Conservation (phyloP, 2,797 vertebrate genomes). For the Falco peregrinus region DNA sequence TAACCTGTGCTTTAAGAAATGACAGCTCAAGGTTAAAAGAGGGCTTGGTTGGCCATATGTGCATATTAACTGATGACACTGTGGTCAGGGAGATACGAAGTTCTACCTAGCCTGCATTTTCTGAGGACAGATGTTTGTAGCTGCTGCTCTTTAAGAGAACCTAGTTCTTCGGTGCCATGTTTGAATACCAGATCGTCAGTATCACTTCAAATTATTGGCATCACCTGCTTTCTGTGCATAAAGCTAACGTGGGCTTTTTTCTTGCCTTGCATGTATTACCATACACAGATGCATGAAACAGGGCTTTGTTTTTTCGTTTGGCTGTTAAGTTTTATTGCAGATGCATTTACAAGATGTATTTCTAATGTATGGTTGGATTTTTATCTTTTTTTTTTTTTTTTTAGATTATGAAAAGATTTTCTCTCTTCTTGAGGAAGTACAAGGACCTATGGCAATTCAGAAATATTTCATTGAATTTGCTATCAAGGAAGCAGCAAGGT, state of each 20-base stretch:
- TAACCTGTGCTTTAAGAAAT: not conserved
- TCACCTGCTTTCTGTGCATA: not conserved
- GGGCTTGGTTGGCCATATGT: not conserved
- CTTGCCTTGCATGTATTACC: not conserved
- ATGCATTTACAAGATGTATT: not conserved
- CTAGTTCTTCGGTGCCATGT: not conserved
- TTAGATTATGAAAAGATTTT: constrained; percentile 92
- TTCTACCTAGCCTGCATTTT: not conserved
- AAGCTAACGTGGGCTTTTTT: not conserved
- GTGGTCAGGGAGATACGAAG: not conserved
- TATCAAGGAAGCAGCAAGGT: constrained; percentile 97
- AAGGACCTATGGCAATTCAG: constrained; percentile 88
- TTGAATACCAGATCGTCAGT: not conserved
- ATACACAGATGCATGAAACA: not conserved
- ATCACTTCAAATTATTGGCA: not conserved
- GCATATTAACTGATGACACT: not conserved
- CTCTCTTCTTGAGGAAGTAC: constrained; percentile 89
- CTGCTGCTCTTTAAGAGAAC: not conserved
- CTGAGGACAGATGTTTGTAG: not conserved
- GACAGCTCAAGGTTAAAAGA: not conserved
- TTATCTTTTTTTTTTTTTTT: not conserved
- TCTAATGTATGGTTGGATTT: not conserved
- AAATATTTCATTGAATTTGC: constrained; percentile 96
- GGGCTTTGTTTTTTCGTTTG: not conserved
- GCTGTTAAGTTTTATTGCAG: not conserved